These are phyloP conservation scores for Synergus japonicus DNA, from an alignment of 2,888 invertebrate genomes.

Conservation along the genomic window DNA sequence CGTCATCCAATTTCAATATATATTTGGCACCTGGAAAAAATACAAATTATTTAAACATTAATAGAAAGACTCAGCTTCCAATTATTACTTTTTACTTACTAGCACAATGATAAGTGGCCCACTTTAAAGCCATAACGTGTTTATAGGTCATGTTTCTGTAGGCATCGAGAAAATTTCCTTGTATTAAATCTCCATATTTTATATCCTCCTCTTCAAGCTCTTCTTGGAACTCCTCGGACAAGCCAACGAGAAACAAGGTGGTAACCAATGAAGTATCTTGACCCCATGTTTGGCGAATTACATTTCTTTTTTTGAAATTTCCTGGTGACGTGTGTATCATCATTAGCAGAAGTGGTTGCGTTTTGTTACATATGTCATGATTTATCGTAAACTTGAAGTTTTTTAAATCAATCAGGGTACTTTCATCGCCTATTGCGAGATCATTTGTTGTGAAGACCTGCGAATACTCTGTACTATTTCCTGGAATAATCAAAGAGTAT, in stretches of 20 bases:
- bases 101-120: conserved; percentile 78
- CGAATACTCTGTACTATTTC: conserved; percentile 48
- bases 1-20: conserved; percentile 78
- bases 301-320: conserved; percentile 75
- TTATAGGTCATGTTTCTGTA: conserved; percentile 81
- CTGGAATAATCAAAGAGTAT: conserved; percentile 46
- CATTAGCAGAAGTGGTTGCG: conserved; percentile 76
- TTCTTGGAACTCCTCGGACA: conserved; percentile 67
- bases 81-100: conserved; percentile 60
- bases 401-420: conserved; percentile 76
- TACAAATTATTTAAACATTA: neutral
- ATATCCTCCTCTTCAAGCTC: conserved; percentile 73
- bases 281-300: conserved; percentile 78
- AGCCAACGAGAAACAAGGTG: conserved; percentile 77
- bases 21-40: conserved; percentile 73
- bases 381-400: conserved; percentile 83
- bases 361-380: conserved; percentile 79
- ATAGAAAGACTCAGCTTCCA: neutral
- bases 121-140: conserved; percentile 80
- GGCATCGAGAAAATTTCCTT: conserved; percentile 79
- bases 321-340: conserved; percentile 79
- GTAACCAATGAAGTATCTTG: conserved; percentile 64
- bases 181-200: conserved; percentile 78
- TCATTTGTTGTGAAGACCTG: conserved; percentile 64
- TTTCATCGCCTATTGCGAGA: conserved; percentile 69